Percentiles rank a stretch among this genome's conserved stretches.
Conservation (phyloP, 2,113 vertebrate genomes). For the Phalacrocorax pelagicus region DNA sequence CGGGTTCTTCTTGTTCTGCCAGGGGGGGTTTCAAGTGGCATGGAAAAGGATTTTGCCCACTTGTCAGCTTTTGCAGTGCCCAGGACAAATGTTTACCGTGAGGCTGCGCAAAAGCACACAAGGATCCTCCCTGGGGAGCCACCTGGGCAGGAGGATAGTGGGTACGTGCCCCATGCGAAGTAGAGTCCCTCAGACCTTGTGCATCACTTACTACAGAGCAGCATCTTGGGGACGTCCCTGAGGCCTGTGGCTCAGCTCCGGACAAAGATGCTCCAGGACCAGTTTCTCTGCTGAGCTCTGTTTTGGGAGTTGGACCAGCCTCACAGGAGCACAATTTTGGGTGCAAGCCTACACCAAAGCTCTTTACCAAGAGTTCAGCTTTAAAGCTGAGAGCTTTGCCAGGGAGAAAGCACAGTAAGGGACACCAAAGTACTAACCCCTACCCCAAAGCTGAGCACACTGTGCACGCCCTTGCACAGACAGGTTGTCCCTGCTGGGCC, state of each 20-base stretch:
- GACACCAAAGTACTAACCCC: background rate
- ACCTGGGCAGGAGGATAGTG: background rate
- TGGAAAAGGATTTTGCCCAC: background rate
- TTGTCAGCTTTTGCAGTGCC: background rate
- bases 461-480: background rate
- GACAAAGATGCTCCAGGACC: background rate
- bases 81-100: background rate
- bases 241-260: background rate
- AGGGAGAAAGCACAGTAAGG: background rate
- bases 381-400: background rate
- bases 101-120: background rate
- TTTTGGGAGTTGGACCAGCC: background rate
- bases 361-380: background rate
- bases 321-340: background rate
- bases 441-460: background rate
- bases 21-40: background rate
- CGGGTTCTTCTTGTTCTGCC: background rate
- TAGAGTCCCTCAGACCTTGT: accelerated
- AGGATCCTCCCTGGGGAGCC: background rate
- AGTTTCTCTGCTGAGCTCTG: background rate
- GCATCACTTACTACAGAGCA: background rate
- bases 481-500: background rate
- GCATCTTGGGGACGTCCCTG: background rate
- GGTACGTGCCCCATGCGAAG: accelerated
- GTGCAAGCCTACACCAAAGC: background rate